phyloP scores from a whole-genome alignment of 2,888 invertebrate genomes.

The Pristionchus japonicus region DNA sequence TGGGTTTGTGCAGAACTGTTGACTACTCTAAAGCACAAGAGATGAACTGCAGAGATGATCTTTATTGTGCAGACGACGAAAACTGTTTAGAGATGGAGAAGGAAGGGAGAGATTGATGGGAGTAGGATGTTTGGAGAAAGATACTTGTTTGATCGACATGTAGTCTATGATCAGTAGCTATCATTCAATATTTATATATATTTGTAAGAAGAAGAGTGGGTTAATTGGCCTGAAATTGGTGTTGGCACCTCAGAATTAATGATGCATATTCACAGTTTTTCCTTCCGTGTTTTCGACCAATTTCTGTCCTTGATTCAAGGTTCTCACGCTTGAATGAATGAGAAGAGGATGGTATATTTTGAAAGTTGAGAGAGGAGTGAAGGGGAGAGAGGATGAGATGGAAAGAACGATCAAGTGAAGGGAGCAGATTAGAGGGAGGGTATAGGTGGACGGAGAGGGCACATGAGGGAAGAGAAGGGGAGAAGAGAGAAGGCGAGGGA shows the following conservation, averaged over 20 bases:
- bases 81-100: background rate
- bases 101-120: background rate
- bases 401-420: slow-evolving; percentile 12
- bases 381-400: background rate
- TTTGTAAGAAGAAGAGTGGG: background rate
- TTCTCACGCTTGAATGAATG: slow-evolving; percentile 13
- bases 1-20: background rate
- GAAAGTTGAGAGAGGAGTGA: background rate
- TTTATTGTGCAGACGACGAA: background rate
- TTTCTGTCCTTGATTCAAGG: slow-evolving; percentile 1
- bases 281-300: background rate
- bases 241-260: background rate
- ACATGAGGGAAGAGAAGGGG: background rate
- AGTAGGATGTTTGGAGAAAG: background rate
- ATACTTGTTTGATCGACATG: too few relatives aligned
- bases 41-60: background rate
- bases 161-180: too few relatives aligned
- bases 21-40: background rate
- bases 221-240: background rate
- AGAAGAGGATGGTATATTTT: background rate
- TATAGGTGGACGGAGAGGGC: background rate
- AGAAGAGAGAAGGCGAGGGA: background rate
- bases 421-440: background rate
- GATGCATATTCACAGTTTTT: background rate
- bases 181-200: background rate